Base-by-base conservation (phyloP, 2,888 invertebrate species). In the Polymixis flavicincta region DNA sequence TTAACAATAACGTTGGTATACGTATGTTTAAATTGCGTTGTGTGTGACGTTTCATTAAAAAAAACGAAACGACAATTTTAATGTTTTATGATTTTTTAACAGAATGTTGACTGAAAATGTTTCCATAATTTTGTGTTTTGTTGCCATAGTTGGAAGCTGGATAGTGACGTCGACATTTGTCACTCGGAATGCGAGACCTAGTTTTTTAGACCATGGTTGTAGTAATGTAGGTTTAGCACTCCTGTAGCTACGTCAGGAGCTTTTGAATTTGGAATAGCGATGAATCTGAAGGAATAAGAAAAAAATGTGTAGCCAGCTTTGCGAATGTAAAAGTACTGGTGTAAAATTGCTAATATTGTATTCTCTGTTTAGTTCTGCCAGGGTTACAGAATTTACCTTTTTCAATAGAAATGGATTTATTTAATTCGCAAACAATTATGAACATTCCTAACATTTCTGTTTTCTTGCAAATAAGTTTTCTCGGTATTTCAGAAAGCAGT, bases 231-330 rank as follows among this genome's bases (percentile, higher is more conserved):
- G 59, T 45, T 64, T 60, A 42, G 17, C n/a, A n/a, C n/a, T n/a
- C 45, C 45, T 68, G 7, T 14, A 28, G 48, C 17, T 57, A 67
- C 32, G 28, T 64, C 19, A 32, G 45, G 11, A 9, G 45, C 28
- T 55, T 59, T 77, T 63, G 22, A 78, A 67, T 77, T 77, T 65
- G 17, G n/a, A 76, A 55, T 48, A 59, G 48, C 8, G 25, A 57
- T n/a, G n/a, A 22, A 32, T 32, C 32, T 4, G 32, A 32, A 32
- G 32, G 32, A 32, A 32, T 32, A 32, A 32, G 4, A 32, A 2
- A 32, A 32, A 32, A 32, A 32, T 4, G 32, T 32, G 32, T 32
- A 32, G 32, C 32, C 32, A 32, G 42, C 8, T 54, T 68, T 57
- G 14, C 22, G 14, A 68, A 28, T 45, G 22, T 68, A 9, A 25